These are phyloP conservation scores for Liopterus haemorrhoidalis DNA, from an alignment of 2,888 invertebrate genomes.

Conservation along the genomic window DNA sequence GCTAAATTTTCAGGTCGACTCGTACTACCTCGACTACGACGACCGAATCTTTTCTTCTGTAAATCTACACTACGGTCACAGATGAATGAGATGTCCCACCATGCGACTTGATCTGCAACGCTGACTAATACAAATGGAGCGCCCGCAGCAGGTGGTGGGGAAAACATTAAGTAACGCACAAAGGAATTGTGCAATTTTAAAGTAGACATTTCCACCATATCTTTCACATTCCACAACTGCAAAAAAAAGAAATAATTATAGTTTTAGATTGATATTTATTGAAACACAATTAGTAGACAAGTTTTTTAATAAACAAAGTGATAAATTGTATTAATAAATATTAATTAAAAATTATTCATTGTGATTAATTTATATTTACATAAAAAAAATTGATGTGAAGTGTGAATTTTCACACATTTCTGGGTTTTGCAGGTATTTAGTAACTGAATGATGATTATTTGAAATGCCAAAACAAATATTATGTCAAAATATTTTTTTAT, in stretches of 20 bases:
- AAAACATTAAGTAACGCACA: slow-evolving; percentile 52
- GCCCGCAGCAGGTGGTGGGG: slow-evolving; percentile 47
- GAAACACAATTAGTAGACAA: neutral
- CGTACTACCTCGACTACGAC: slow-evolving; percentile 12
- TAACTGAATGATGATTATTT: no score
- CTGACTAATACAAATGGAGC: slow-evolving; percentile 51
- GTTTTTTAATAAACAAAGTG: slow-evolving; percentile 1
- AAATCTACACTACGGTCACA: slow-evolving; percentile 19
- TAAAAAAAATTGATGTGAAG: no score
- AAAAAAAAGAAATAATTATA: slow-evolving; percentile 25
- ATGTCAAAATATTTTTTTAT: no score
- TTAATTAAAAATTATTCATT: slow-evolving; percentile 5
- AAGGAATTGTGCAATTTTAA: slow-evolving; percentile 52
- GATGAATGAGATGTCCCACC: slow-evolving; percentile 52
- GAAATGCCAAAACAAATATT: no score
- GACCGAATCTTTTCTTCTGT: neutral
- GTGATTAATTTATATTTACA: slow-evolving; percentile 5
- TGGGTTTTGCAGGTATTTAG: no score
- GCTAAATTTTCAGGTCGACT: slow-evolving; percentile 6
- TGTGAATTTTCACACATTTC: no score
- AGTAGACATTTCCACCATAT: slow-evolving; percentile 43
- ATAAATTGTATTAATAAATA: slow-evolving; percentile 2
- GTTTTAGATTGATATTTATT: neutral
- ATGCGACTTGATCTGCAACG: slow-evolving; percentile 54
- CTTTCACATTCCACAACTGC: slow-evolving; percentile 50